A percentile compares a stretch with the other conserved stretches of the same genome.
Conservation (phyloP, 2,113 vertebrate genomes). For the Sebastes schlegelii region DNA sequence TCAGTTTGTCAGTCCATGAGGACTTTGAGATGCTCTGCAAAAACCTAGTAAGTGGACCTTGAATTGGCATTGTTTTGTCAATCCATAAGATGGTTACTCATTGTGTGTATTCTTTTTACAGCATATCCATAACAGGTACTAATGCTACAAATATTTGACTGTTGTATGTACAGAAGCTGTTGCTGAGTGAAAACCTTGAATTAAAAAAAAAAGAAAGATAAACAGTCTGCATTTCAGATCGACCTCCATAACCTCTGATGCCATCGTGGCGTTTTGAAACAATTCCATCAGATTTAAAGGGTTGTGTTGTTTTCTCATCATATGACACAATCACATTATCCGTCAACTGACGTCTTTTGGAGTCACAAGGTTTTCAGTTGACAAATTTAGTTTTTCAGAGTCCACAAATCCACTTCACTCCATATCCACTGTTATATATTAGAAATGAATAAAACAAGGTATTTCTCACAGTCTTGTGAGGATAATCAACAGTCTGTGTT, state of each 20-base stretch:
- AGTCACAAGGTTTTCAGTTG: conserved; percentile 16
- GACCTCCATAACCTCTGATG: neutral
- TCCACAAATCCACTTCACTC: neutral
- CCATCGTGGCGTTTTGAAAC: neutral
- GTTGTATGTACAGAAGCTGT: neutral
- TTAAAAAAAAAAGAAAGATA: neutral
- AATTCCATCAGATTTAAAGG: conserved; percentile 20
- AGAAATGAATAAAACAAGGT: conserved; percentile 21
- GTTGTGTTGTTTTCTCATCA: neutral
- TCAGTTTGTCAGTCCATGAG: neutral
- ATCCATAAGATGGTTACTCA: neutral
- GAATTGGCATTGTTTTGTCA: neutral
- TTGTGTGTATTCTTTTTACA: neutral
- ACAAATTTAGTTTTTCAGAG: neutral
- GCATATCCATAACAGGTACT: neutral
- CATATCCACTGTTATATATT: neutral
- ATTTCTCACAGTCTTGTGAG: neutral
- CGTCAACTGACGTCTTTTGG: conserved; percentile 17
- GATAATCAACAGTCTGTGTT: conserved; percentile 14
- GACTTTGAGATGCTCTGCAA: neutral
- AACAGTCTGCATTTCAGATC: neutral
- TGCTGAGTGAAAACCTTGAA: neutral
- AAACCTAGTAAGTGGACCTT: neutral
- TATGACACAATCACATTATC: conserved; percentile 21
- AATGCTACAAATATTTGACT: neutral